Evolutionary conservation across 2,797 vertebrate species (phyloP).

Genomic region (Neosilurus hyrtlii): DNA sequence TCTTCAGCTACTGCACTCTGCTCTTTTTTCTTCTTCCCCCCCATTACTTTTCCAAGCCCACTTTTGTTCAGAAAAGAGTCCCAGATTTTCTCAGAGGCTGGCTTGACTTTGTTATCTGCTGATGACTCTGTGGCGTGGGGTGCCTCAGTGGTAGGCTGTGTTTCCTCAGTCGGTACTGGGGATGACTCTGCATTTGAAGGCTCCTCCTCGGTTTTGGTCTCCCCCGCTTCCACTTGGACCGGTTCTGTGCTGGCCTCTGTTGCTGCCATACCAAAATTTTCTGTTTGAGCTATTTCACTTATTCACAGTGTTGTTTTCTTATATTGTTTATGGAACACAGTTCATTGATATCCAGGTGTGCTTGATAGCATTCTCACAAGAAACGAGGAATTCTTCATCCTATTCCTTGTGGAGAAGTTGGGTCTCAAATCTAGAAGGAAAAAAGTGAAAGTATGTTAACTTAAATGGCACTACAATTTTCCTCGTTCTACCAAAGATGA

Average conservation of each 20-base stretch:
- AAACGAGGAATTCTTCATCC: conserved; percentile 72
- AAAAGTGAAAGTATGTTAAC: conserved; percentile 30
- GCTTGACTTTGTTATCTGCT: conserved; percentile 65
- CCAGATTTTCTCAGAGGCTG: conserved; percentile 67
- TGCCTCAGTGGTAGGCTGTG: conserved; percentile 60
- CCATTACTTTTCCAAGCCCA: conserved; percentile 79
- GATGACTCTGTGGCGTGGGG: conserved; percentile 50
- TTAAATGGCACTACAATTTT: conserved; percentile 19
- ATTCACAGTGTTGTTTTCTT: conserved; percentile 60
- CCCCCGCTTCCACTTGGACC: conserved; percentile 65
- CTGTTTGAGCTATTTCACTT: conserved; percentile 55
- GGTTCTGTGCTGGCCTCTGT: conserved; percentile 68
- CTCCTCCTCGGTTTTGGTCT: conserved; percentile 68
- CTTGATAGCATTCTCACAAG: conserved; percentile 57
- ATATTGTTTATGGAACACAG: conserved; percentile 63
- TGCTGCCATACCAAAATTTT: conserved; percentile 69
- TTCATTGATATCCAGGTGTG: conserved; percentile 69
- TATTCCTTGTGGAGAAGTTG: conserved; percentile 60
- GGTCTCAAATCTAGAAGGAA: conserved; percentile 51
- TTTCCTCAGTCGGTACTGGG: conserved; percentile 50
- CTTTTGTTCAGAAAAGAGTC: conserved; percentile 80
- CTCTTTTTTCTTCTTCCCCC: conserved; percentile 76
- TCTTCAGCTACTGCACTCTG: conserved; percentile 52
- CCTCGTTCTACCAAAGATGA: conserved; percentile 26
- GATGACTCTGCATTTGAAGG: conserved; percentile 53